These are phyloP conservation scores for Argyra leucocephala DNA, from an alignment of 2,888 invertebrate genomes.

Conservation along the genomic window DNA sequence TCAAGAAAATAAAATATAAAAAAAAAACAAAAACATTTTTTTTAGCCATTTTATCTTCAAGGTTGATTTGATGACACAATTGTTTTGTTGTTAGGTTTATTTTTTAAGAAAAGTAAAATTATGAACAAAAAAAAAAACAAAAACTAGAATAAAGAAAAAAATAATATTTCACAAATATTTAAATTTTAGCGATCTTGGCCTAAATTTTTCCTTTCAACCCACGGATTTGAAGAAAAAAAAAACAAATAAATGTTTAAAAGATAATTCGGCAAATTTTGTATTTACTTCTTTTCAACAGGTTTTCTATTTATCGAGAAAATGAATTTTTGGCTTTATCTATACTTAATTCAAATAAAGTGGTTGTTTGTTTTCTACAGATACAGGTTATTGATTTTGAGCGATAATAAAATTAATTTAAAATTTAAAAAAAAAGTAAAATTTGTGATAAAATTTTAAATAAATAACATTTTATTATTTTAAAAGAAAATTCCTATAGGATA, in stretches of 20 bases:
- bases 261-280: background rate
- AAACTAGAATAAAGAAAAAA: background rate
- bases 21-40: background rate
- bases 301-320: no score
- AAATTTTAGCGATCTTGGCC: background rate
- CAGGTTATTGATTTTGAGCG: no score
- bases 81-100: background rate
- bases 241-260: background rate
- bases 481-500: no score
- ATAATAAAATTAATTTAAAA: no score
- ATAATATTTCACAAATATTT: background rate
- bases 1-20: background rate
- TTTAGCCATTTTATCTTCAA: background rate
- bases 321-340: no score
- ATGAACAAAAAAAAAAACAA: background rate
- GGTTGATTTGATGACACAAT: background rate
- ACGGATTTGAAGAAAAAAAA: background rate
- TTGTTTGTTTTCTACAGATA: no score
- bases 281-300: background rate
- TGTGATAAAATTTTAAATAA: no score
- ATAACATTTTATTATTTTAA: no score
- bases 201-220: constrained; percentile 3
- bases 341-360: no score
- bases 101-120: background rate
- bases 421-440: no score